A percentile compares a stretch with the other conserved stretches of the same genome.
Evolutionary conservation across 2,113 vertebrate genomes (phyloP).

Genomic region (Phyllostomus discolor): DNA sequence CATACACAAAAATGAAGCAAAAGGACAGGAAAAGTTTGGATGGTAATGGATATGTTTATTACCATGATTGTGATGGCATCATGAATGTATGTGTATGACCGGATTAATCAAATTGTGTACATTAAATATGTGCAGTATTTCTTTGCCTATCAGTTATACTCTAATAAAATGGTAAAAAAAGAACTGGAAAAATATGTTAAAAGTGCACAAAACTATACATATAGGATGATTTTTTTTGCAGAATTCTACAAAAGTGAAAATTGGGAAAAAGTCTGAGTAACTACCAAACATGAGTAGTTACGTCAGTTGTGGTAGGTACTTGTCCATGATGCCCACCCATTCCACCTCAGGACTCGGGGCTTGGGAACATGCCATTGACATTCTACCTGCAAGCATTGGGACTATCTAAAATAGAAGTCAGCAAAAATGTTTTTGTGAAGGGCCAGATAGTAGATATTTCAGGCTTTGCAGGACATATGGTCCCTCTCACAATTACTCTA

Average conservation of each 20-base stretch:
- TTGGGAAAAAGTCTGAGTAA: background rate
- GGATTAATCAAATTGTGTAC: background rate
- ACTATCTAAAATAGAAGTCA: background rate
- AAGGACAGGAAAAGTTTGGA: background rate
- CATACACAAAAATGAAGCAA: background rate
- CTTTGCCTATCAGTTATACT: background rate
- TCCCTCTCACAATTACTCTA: background rate
- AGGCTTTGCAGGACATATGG: background rate
- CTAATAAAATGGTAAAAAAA: background rate
- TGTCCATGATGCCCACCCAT: no score
- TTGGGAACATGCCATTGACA: background rate
- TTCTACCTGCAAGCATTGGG: background rate
- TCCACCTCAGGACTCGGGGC: background rate
- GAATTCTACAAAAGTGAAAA: background rate
- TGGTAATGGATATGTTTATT: background rate
- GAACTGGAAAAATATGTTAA: background rate
- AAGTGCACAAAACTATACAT: background rate
- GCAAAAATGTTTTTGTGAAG: background rate
- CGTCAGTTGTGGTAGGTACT: background rate
- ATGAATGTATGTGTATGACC: background rate
- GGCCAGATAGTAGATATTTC: background rate
- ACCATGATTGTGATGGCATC: background rate
- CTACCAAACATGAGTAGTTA: background rate
- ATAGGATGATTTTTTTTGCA: background rate
- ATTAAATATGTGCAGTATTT: background rate